Conservation (phyloP, 2,797 vertebrate genomes). For the Enteromius mattozi region DNA sequence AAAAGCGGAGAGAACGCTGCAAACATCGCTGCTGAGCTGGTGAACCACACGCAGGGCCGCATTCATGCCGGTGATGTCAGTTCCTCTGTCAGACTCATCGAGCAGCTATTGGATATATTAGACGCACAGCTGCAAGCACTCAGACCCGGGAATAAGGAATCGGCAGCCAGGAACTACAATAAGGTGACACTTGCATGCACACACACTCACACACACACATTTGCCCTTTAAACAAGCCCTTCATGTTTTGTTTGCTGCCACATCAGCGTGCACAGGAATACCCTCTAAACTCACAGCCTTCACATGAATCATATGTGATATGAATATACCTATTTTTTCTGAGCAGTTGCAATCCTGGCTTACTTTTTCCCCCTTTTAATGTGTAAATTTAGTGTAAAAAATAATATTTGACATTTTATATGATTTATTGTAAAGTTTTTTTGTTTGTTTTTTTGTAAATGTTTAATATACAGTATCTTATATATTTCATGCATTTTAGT, state of each 20-base stretch:
- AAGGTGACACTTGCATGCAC: slow-evolving; percentile 77
- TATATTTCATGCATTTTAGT: not conserved
- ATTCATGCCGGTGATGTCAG: slow-evolving; percentile 94
- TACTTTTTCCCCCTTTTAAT: not conserved
- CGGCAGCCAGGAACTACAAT: slow-evolving; percentile 90
- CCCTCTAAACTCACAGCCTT: slow-evolving; percentile 1
- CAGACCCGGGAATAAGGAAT: slow-evolving; percentile 90
- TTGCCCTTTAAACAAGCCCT: slow-evolving; percentile 37
- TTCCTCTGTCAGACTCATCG: slow-evolving; percentile 91
- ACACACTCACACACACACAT: slow-evolving; percentile 6
- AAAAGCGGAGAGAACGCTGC: slow-evolving; percentile 95
- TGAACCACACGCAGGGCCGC: slow-evolving; percentile 89
- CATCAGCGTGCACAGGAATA: slow-evolving; percentile 27
- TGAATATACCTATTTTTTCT: not conserved
- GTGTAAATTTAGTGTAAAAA: not conserved
- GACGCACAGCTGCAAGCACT: slow-evolving; percentile 92
- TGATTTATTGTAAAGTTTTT: no score
- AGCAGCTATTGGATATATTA: slow-evolving; percentile 93
- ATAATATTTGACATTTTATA: no score
- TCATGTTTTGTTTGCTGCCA: slow-evolving; percentile 33
- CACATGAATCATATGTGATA: not conserved
- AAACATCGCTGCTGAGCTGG: slow-evolving; percentile 90
- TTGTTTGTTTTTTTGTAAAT: no score
- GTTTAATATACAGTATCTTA: not conserved
- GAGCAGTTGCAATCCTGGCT: not conserved